Evolutionary conservation across 2,888 invertebrate genomes (phyloP).

Genomic region (Sycophila texana): DNA sequence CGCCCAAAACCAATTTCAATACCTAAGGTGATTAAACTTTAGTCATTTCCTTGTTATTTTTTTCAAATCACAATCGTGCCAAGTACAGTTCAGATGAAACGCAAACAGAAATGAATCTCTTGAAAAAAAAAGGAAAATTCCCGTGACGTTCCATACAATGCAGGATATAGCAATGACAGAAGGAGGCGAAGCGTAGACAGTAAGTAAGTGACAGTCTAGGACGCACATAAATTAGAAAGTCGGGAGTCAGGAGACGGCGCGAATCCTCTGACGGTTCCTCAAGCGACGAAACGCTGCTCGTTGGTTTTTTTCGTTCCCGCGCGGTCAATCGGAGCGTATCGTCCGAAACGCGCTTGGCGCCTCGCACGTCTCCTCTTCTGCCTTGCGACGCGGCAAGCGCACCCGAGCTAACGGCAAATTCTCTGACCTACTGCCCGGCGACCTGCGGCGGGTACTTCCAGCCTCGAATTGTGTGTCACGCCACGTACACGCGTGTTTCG

Average conservation of each 20-base stretch:
- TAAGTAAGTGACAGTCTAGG: too few species aligned
- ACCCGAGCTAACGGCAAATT: conserved; percentile 65
- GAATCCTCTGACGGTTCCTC: neutral
- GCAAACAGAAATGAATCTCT: too few species aligned
- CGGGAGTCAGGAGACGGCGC: neutral
- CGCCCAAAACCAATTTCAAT: too few species aligned
- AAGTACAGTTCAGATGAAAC: too few species aligned
- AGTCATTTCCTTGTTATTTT: too few species aligned
- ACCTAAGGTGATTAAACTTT: too few species aligned
- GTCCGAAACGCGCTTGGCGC: conserved; percentile 8
- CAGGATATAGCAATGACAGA: too few species aligned
- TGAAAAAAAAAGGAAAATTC: too few species aligned
- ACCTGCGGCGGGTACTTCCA: neutral
- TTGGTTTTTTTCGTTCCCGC: neutral
- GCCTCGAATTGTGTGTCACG: conserved; percentile 51
- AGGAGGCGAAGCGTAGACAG: too few species aligned
- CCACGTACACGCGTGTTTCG: conserved; percentile 6
- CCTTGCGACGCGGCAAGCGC: neutral
- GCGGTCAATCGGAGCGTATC: conserved; percentile 48
- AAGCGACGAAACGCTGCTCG: too few species aligned
- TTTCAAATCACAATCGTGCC: too few species aligned
- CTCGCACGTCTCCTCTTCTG: neutral
- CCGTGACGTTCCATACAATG: too few species aligned
- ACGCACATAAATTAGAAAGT: conserved; percentile 21
- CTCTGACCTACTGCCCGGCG: conserved; percentile 63